Evolutionary conservation across 2,797 vertebrate species (phyloP).

Genomic region (Enteromius thamalakanensis): DNA sequence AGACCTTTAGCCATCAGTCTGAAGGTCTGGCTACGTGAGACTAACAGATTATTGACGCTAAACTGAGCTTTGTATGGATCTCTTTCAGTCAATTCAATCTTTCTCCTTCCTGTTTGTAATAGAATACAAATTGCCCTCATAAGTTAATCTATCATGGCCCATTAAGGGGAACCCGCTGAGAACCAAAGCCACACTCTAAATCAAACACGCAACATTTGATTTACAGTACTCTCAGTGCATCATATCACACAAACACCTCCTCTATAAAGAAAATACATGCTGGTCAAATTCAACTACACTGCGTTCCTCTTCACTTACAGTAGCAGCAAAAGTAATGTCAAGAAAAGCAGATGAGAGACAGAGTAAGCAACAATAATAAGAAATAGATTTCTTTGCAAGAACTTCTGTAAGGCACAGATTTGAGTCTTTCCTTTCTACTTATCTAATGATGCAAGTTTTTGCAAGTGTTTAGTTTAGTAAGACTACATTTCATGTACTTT

Average conservation of each 20-base stretch:
- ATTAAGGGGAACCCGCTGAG: constrained; percentile 49
- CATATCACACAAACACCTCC: constrained; percentile 60
- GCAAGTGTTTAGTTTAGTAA: not conserved
- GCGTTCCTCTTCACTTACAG: constrained; percentile 18
- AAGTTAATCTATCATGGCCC: constrained; percentile 57
- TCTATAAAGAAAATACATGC: constrained; percentile 58
- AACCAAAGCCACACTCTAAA: constrained; percentile 62
- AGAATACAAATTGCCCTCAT: constrained; percentile 52
- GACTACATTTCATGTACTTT: not conserved
- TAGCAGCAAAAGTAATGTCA: constrained; percentile 27
- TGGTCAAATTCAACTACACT: constrained; percentile 36
- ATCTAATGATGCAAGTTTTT: not conserved
- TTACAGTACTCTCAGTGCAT: constrained; percentile 60
- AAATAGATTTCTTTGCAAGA: constrained; percentile 1
- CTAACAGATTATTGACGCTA: not conserved
- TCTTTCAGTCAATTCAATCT: constrained; percentile 22
- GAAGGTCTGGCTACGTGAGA: no score
- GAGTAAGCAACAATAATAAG: constrained; percentile 21
- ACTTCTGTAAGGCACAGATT: constrained; percentile 9
- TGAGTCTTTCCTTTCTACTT: not conserved
- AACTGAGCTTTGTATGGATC: constrained; percentile 19
- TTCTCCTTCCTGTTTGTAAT: constrained; percentile 52
- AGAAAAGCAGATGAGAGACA: constrained; percentile 30
- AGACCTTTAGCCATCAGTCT: no score
- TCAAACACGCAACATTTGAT: constrained; percentile 55